Evolutionary conservation across 2,888 invertebrate species (phyloP), one percentile per base, ranked within the genome.

Genomic region (Arctia plantaginis): DNA sequence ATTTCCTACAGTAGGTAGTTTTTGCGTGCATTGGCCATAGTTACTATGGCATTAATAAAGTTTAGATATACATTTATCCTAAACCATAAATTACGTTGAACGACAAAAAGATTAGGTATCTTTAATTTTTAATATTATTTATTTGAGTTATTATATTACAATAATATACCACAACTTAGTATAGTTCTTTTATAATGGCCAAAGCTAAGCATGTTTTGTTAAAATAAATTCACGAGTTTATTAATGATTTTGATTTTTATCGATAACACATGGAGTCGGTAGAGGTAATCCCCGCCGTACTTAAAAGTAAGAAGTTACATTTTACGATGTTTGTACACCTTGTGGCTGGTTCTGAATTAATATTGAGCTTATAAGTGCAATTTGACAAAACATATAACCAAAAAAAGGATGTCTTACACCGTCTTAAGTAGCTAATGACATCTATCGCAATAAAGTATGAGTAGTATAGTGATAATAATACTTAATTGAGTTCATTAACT

Each of bases 281-380:
- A 74, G 81, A 85, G 83, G 82, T 86, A 83, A 88, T 84, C 86
- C 86, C 83, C 87, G 82, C 81, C 85, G 85, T 81, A 85, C 87
- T 89, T 84, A 77, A 51, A 81, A 72, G 78, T 84, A 77, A 83
- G 75, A 44, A 78, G 77, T 83, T 77, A 78, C 76, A 76, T 86
- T 92, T 92, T 87, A 93, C 85, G 89, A 88, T 93, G 94, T 93
- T 94, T 93, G 88, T 91, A 88, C 93, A 94, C 87, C 85, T 90
- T 86, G 82, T 77, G 13, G 85, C 81, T 20, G 82, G 85, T 84
- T 83, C 81, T 85, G 80, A 88, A 88, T 86, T 77, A 83, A 80
- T 84, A 82, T 78, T 76, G 73, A 47, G 77, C 81, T 70, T 82
- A 82, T 72, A 74, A 76, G 81, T 82, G 77, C 81, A 82, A 82